Evolutionary conservation across 2,888 invertebrate species (phyloP).

Genomic region (Pachycephus smyrnensis): DNA sequence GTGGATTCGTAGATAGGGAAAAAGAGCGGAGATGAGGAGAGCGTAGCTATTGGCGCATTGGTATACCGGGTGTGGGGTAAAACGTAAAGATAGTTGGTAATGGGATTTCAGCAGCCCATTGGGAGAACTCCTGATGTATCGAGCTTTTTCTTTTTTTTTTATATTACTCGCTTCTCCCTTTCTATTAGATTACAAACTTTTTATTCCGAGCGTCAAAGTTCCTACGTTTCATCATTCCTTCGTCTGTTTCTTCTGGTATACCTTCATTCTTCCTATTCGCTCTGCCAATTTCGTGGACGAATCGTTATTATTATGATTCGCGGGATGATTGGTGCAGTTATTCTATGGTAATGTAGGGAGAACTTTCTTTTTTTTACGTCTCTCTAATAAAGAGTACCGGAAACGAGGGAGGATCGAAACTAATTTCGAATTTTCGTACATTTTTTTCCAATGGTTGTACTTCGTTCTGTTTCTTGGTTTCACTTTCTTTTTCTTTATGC

Average conservation of each 20-base stretch:
- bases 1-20: slow-evolving; percentile 6
- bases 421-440: too few relatives aligned
- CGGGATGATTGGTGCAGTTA: slow-evolving; percentile 15
- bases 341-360: slow-evolving; percentile 22
- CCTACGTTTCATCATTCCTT: neutral
- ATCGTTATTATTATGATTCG: slow-evolving; percentile 22
- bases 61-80: slow-evolving; percentile 19
- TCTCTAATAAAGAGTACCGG: neutral
- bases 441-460: neutral
- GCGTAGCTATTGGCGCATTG: slow-evolving; percentile 33
- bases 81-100: slow-evolving; percentile 58
- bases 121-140: slow-evolving; percentile 37
- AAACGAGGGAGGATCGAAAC: neutral
- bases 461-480: neutral
- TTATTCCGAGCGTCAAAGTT: slow-evolving; percentile 14
- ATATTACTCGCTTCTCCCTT: neutral
- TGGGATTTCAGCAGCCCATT: slow-evolving; percentile 55
- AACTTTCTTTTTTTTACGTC: slow-evolving; percentile 12
- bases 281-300: slow-evolving; percentile 10
- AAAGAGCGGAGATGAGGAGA: slow-evolving; percentile 17
- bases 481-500: neutral
- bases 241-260: neutral
- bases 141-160: slow-evolving; percentile 24
- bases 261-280: neutral
- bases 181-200: slow-evolving; percentile 25